Base-by-base conservation (phyloP, 2,888 invertebrate species). In the Aleiodes alternator region DNA sequence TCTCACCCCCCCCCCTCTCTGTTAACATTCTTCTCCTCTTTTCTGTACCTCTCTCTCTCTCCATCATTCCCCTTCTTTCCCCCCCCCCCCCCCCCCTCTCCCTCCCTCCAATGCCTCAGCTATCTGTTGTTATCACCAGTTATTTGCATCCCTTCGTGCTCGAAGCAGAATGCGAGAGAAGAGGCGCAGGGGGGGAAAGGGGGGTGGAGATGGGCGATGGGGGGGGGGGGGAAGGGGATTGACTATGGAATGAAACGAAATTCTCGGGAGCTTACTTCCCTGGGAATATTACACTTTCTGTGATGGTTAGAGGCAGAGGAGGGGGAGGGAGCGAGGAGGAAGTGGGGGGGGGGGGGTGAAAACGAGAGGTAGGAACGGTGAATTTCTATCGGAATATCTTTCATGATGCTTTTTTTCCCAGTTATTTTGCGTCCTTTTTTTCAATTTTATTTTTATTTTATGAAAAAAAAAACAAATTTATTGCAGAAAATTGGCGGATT, bases 71-170 rank as follows among this genome's bases (percentile, higher is more conserved):
- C 51, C 69, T 74, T 78, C 73, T 2, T 2, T 23, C 23, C 23
- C 34, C 34, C 6, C 34, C 3, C 34, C 34, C 34, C 34, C 34
- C 31, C 31, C 5, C 31, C 31, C 51, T 61, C 69, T 72, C 66
- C 80, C 48, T 73, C 69, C 70, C 64, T 23, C 70, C 81, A 66
- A 75, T 78, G 81, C 81, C 79, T 79, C 84, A 87, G 87, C 86
- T 87, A 87, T 87, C 87, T 86, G 87, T 86, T 87, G 88, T 88
- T 88, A 88, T 87, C 87, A 85, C 87, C 88, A 85, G 87, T 88
- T 88, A 87, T 88, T 87, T 87, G 87, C 87, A 87, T 87, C 87
- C 86, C 86, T 86, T 84, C 84, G 85, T 73, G 68, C 68, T 78
- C 56, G 69, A 68, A 64, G 69, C 72, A 73, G 66, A 61, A 68